A percentile compares a stretch with the other conserved stretches of the same genome.
phyloP scores from a whole-genome alignment of 2,113 vertebrate genomes.

The Heliornis fulica region DNA sequence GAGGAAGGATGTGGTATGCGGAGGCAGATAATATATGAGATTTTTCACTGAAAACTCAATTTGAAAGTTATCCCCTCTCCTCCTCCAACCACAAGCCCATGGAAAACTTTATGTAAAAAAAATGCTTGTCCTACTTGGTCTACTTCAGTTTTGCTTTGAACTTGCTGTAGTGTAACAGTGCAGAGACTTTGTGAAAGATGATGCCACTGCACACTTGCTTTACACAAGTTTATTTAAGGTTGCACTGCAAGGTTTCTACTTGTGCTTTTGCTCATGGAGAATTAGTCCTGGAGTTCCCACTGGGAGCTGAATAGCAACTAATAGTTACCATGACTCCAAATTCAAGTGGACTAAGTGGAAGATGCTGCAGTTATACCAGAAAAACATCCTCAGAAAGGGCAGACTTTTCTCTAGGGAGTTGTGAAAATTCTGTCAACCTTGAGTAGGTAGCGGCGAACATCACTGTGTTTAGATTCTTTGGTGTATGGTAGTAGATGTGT shows the following conservation, averaged over 20 bases:
- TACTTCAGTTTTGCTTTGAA: not conserved
- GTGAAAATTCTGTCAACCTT: not conserved
- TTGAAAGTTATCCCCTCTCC: not conserved
- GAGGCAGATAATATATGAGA: not conserved
- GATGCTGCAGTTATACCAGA: not conserved
- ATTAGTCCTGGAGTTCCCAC: not conserved
- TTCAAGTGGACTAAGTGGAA: not conserved
- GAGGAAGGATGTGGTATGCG: not conserved
- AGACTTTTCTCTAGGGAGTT: not conserved
- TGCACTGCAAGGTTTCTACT: not conserved
- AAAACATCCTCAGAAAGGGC: not conserved
- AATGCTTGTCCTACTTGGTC: not conserved
- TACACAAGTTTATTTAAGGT: not conserved
- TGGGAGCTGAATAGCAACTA: not conserved
- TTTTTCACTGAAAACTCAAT: not conserved
- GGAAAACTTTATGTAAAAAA: not conserved
- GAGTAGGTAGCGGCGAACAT: not conserved
- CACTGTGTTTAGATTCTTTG: fast-evolving
- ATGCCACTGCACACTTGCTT: not conserved
- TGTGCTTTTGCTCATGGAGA: not conserved
- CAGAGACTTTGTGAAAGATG: not conserved
- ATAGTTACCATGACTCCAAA: not conserved
- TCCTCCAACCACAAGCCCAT: not conserved
- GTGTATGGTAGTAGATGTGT: not conserved
- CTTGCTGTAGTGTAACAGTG: not conserved